phyloP scores from a whole-genome alignment of 2,888 invertebrate genomes.

The Eristalis arbustorum region DNA sequence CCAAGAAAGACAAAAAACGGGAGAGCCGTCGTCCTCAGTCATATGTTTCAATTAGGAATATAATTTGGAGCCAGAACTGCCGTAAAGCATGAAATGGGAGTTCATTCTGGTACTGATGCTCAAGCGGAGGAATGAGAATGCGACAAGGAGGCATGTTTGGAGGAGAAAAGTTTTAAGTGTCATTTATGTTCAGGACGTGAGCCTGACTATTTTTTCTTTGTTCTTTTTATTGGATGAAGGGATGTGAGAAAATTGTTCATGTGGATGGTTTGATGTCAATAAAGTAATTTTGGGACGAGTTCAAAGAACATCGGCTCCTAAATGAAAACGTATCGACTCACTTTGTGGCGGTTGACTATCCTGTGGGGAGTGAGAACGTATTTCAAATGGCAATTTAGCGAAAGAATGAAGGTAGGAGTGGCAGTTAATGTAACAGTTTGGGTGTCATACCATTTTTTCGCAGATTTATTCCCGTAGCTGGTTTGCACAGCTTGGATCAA shows the following conservation, averaged over 20 bases:
- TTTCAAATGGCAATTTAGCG: neutral
- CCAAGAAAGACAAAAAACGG: neutral
- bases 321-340: neutral
- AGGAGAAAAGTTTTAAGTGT: slow-evolving; percentile 49
- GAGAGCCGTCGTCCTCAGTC: slow-evolving; percentile 9
- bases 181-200: slow-evolving; percentile 51
- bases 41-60: slow-evolving; percentile 57
- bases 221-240: neutral
- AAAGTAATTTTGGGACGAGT: neutral
- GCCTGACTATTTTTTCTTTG: slow-evolving; percentile 8
- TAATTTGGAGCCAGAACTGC: slow-evolving; percentile 20
- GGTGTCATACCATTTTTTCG: too few species aligned
- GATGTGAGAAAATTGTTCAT: neutral
- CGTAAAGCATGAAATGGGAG: neutral
- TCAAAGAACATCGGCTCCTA: neutral
- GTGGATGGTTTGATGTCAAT: neutral
- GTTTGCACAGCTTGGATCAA: too few species aligned
- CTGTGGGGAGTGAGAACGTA: neutral
- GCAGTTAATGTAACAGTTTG: too few species aligned
- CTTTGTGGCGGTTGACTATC: neutral
- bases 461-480: too few species aligned
- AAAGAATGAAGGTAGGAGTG: neutral
- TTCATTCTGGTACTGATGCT: neutral
- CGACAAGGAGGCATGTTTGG: neutral
- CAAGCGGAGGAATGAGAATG: slow-evolving; percentile 13